A percentile compares a stretch with the other conserved stretches of the same genome.
Conservation (phyloP, 2,888 invertebrate genomes). For the Liposcelis brunnea region DNA sequence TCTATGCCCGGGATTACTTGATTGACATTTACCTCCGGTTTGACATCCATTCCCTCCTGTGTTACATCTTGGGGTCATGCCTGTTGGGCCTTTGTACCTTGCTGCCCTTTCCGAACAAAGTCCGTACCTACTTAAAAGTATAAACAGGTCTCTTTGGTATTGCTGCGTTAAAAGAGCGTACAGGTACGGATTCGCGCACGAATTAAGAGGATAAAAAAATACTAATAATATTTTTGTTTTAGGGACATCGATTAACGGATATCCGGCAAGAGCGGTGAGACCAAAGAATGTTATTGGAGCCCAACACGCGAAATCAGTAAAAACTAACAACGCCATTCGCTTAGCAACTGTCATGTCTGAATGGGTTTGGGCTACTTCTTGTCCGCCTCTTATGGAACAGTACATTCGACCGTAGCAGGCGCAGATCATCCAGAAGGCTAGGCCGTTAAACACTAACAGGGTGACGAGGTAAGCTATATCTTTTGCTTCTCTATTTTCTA, state of each 20-base stretch:
- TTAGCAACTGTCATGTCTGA: slow-evolving; percentile 37
- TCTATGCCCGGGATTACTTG: slow-evolving; percentile 20
- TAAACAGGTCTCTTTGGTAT: slow-evolving; percentile 39
- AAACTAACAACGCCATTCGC: slow-evolving; percentile 46
- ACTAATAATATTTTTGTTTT: slow-evolving; percentile 39
- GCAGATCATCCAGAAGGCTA: slow-evolving; percentile 44
- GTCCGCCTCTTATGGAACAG: slow-evolving; percentile 29
- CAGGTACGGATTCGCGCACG: slow-evolving; percentile 49
- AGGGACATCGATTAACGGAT: slow-evolving; percentile 38
- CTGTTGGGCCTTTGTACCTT: slow-evolving; percentile 29
- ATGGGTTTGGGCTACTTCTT: slow-evolving; percentile 23
- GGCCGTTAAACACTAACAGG: slow-evolving; percentile 38
- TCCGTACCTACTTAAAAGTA: slow-evolving; percentile 29
- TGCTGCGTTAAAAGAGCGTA: slow-evolving; percentile 49
- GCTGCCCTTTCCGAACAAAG: slow-evolving; percentile 15
- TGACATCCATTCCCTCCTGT: slow-evolving; percentile 16
- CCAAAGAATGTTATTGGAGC: slow-evolving; percentile 50
- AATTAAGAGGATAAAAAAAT: slow-evolving; percentile 50
- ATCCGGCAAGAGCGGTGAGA: slow-evolving; percentile 42
- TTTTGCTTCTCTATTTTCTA: slow-evolving; percentile 33
- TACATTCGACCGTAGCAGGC: slow-evolving; percentile 45
- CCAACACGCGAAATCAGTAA: slow-evolving; percentile 43
- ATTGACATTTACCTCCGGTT: slow-evolving; percentile 16
- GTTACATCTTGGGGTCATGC: slow-evolving; percentile 22
- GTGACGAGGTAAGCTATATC: slow-evolving; percentile 38